These are phyloP conservation scores for Larimichthys polyactis DNA, from an alignment of 2,113 vertebrate species.

Conservation along the genomic window DNA sequence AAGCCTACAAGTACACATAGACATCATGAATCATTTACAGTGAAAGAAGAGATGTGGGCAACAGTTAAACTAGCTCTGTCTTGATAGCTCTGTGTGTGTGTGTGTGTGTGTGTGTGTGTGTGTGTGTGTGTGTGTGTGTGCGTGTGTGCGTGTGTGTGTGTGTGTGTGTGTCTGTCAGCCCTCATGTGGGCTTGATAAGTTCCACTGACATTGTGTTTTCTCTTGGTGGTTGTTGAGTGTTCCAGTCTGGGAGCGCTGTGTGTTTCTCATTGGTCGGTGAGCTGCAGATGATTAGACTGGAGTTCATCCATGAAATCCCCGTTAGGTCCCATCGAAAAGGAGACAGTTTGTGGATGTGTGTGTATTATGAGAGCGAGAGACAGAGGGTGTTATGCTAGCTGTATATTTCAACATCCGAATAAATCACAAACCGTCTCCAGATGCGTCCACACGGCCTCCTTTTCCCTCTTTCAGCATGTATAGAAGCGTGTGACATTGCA, in stretches of 20 bases:
- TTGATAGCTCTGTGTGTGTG: conserved; percentile 44
- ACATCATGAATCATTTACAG: conserved; percentile 82
- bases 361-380: conserved; percentile 60
- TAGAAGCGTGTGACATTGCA: conserved; percentile 18
- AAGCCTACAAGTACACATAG: conserved; percentile 65
- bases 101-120: conserved; percentile 32
- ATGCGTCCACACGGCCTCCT: conserved; percentile 41
- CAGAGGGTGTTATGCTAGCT: conserved; percentile 54
- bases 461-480: conserved; percentile 33
- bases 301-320: conserved; percentile 83
- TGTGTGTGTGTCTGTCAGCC: conserved; percentile 57
- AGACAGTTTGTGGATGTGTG: conserved; percentile 53
- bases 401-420: conserved; percentile 71
- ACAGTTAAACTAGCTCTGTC: conserved; percentile 70
- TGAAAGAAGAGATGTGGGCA: conserved; percentile 79
- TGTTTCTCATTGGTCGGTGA: conserved; percentile 77
- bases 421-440: conserved; percentile 68
- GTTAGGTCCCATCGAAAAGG: conserved; percentile 58
- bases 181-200: conserved; percentile 83
- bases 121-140: conserved; percentile 34
- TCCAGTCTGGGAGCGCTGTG: conserved; percentile 75
- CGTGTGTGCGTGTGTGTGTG: conserved; percentile 43
- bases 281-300: conserved; percentile 81
- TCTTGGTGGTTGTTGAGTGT: conserved; percentile 79
- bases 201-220: conserved; percentile 81